phyloP scores from a whole-genome alignment of 2,888 invertebrate species.

The Pomacea canaliculata region DNA sequence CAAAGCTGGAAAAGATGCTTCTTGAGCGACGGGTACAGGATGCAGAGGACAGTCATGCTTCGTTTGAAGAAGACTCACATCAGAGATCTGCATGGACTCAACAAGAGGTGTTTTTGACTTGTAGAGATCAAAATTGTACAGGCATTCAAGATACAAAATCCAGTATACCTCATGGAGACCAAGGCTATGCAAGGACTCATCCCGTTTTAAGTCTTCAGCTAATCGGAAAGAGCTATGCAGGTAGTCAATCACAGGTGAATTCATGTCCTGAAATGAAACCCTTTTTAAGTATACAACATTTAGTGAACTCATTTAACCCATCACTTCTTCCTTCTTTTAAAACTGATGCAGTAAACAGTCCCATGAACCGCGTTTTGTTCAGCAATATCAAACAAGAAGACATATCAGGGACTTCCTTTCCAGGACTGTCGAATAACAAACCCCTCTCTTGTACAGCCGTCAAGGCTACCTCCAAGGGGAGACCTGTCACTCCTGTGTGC shows the following conservation, averaged over 20 bases:
- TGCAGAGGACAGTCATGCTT: neutral
- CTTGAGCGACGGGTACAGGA: constrained; percentile 4
- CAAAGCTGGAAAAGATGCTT: constrained; percentile 21
- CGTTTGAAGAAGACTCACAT: neutral
- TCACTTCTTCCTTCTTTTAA: too few relatives aligned
- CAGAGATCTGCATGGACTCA: neutral
- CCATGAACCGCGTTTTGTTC: too few relatives aligned
- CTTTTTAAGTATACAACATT: too few relatives aligned
- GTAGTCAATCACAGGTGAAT: too few relatives aligned
- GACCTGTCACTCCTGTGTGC: neutral
- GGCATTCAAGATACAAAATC: too few relatives aligned
- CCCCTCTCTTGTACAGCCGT: too few relatives aligned
- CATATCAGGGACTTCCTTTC: neutral
- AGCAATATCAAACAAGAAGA: too few relatives aligned
- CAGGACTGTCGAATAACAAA: neutral
- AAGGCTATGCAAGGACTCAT: neutral
- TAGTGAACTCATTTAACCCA: too few relatives aligned
- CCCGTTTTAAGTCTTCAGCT: neutral
- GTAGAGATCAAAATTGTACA: too few relatives aligned
- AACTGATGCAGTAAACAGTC: too few relatives aligned
- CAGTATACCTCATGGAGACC: neutral
- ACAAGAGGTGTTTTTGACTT: too few relatives aligned
- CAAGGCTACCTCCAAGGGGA: neutral
- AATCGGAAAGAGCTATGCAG: neutral
- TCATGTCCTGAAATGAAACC: too few relatives aligned